Percentiles rank a stretch among this genome's conserved stretches.
Conservation (phyloP, 2,797 vertebrate species). For the Thalassophryne amazonica region DNA sequence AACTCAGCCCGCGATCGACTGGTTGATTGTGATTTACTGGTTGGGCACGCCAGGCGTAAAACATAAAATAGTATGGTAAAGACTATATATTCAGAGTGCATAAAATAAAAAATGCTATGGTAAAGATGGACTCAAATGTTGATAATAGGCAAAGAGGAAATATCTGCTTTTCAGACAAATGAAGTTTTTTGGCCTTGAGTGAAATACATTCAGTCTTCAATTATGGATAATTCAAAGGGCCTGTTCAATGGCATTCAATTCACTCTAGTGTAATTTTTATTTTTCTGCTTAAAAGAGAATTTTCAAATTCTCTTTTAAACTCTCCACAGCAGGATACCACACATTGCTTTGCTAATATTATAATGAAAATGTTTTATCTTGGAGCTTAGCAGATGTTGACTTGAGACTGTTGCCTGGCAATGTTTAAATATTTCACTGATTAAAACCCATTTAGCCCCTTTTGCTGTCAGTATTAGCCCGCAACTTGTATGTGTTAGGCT, state of each 20-base stretch:
- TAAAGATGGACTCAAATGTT: not conserved
- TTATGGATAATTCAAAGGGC: not conserved
- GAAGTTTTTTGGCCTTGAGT: slow-evolving; percentile 18
- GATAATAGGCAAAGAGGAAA: slow-evolving; percentile 14
- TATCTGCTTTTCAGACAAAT: not conserved
- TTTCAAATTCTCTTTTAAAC: not conserved
- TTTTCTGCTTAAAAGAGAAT: not conserved
- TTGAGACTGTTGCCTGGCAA: slow-evolving; percentile 37
- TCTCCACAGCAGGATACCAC: not conserved
- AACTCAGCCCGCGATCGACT: no score
- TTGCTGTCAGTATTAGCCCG: not conserved
- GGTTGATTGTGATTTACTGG: no score
- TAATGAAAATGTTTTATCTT: slow-evolving; percentile 22
- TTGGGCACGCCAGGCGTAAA: no score
- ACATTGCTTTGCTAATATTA: slow-evolving; percentile 7
- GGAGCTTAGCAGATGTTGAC: slow-evolving; percentile 16
- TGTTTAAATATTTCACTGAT: slow-evolving; percentile 14
- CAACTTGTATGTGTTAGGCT: slow-evolving; percentile 11
- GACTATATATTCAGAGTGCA: no score
- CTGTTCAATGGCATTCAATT: not conserved
- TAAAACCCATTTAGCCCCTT: slow-evolving; percentile 15
- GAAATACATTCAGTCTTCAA: slow-evolving; percentile 11
- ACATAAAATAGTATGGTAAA: no score
- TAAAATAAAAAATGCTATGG: no score
- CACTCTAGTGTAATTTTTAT: not conserved